Evolutionary conservation across 1,140 invertebrate genomes (phyloP).

Genomic region (Diabrotica undecimpunctata): DNA sequence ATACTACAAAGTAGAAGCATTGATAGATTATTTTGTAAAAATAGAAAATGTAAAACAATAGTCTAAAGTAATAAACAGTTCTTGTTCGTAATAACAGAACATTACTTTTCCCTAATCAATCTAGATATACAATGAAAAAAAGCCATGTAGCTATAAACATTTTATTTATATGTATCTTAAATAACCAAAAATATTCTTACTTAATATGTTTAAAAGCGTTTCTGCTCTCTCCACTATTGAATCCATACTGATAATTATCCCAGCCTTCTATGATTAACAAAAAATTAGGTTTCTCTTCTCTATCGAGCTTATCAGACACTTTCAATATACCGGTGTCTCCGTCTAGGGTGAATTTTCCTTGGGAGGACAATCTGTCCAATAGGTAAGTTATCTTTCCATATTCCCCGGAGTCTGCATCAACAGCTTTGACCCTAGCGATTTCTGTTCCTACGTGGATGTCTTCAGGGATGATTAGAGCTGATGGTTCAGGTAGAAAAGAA

Average conservation of each 20-base stretch:
- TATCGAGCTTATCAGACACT: constrained; percentile 76
- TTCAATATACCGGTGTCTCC: constrained; percentile 77
- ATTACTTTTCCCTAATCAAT: no score
- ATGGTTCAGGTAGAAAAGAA: constrained; percentile 69
- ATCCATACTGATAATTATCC: constrained; percentile 93
- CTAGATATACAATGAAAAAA: no score
- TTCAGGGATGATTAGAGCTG: constrained; percentile 72
- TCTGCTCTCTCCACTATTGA: constrained; percentile 81
- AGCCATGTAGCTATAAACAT: no score
- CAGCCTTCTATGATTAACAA: constrained; percentile 86
- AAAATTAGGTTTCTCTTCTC: constrained; percentile 74
- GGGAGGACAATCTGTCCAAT: constrained; percentile 78
- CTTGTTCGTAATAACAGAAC: no score
- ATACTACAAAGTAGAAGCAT: constrained; percentile 48
- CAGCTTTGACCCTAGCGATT: constrained; percentile 71
- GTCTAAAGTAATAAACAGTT: no score
- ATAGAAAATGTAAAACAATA: no score
- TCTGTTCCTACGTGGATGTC: constrained; percentile 70
- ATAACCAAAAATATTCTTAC: constrained; percentile 50
- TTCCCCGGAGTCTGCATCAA: constrained; percentile 81
- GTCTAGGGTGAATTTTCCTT: constrained; percentile 82
- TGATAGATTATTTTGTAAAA: no score
- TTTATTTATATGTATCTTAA: no score
- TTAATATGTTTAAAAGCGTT: constrained; percentile 89
- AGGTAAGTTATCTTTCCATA: constrained; percentile 89